A percentile compares a stretch with the other conserved stretches of the same genome.
These are phyloP conservation scores for Columba guinea DNA, from an alignment of 2,797 vertebrate genomes.

Conservation along the genomic window DNA sequence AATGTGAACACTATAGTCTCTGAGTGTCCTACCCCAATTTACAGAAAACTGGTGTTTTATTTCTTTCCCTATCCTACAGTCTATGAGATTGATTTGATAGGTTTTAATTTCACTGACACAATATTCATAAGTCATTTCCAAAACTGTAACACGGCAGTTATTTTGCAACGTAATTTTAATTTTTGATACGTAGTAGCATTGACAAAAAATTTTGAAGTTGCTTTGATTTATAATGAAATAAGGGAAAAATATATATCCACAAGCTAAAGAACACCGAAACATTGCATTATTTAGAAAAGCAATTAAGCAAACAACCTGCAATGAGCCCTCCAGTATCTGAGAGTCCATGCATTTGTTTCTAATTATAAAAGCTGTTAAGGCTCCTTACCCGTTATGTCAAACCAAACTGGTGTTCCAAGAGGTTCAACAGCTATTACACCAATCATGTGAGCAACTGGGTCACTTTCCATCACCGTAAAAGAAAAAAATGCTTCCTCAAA, in stretches of 20 bases:
- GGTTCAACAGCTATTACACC: constrained; percentile 92
- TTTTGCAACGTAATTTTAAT: background rate
- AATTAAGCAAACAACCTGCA: background rate
- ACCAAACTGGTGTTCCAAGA: constrained; percentile 89
- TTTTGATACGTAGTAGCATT: background rate
- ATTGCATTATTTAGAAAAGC: background rate
- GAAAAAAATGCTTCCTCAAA: constrained; percentile 92
- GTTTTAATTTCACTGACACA: background rate
- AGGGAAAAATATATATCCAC: background rate
- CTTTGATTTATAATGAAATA: background rate
- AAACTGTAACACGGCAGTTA: background rate
- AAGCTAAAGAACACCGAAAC: background rate
- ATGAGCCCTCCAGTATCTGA: background rate
- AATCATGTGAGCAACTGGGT: constrained; percentile 96
- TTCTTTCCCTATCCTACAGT: background rate
- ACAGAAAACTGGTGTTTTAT: background rate
- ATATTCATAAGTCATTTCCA: background rate
- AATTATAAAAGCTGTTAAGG: background rate
- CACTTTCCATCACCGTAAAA: constrained; percentile 97
- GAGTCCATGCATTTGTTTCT: constrained; percentile 17
- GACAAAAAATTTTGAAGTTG: background rate
- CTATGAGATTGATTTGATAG: background rate
- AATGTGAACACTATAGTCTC: background rate
- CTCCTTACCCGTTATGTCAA: constrained; percentile 95
- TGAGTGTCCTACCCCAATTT: background rate